Base-by-base conservation (phyloP, 2,113 vertebrate species). In the Gymnorhina tibicen region DNA sequence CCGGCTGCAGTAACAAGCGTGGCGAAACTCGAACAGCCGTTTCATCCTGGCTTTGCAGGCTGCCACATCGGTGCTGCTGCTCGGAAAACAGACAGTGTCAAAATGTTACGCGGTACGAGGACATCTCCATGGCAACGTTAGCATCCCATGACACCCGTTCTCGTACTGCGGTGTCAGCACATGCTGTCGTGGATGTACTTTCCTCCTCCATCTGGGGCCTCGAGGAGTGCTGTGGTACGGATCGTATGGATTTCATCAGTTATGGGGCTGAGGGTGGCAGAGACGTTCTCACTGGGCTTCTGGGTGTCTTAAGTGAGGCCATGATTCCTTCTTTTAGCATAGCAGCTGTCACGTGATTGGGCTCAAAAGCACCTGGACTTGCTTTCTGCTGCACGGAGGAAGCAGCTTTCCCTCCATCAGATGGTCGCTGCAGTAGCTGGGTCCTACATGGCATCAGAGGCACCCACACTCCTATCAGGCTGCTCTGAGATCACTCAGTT, bases 71-170 rank as follows among this genome's bases (percentile, higher is more conserved):
- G 22, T 23, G 93, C 91, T 56, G 94, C 96, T 82, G 82, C 73
- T 26, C 39, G 4, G 72, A 27, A 64, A 94, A 88, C 86, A 89
- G 95, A 56, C 95, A 42, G 93, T 97, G 97, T 97, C 95, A 94
- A 96, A 97, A 91, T 72, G 94, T 95, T 91, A 89, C 15, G 10
- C 1, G 21, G 9, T 68, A 28, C 14, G 93, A 94, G 95, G 96
- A 97, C 96, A 93, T 96, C 85, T 5, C 97, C 96, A 97, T 97
- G 96, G 97, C 59, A 97, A 97, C 95, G 27, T 77, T 46, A 85
- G 94, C 95, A 96, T 97, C 97, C 95, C 95, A 62, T 86, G 94
- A 55, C 91, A 97, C 64, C 73, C 22, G 0, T 27, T 72, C 84
- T 56, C 7, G 15, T 75, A 3, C 87, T 33, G 89, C 21, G 14